These are phyloP conservation scores for Phalloptychus januarius DNA, from an alignment of 2,797 vertebrate species.

Conservation along the genomic window DNA sequence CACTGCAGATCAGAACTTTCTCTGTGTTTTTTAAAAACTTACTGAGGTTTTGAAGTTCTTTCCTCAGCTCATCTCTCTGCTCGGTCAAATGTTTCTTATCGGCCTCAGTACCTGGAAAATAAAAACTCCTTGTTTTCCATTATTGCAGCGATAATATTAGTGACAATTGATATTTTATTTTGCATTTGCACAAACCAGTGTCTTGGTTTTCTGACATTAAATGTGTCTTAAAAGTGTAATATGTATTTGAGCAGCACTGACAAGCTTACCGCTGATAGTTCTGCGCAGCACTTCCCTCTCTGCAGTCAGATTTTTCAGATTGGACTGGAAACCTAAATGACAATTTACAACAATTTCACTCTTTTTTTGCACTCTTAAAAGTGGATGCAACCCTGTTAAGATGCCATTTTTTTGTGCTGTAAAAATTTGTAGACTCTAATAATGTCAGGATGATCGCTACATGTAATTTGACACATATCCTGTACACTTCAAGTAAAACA, in stretches of 20 bases:
- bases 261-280: background rate
- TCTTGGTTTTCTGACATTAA: background rate
- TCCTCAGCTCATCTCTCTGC: background rate
- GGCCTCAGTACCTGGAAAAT: background rate
- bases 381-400: background rate
- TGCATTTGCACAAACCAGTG: background rate
- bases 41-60: background rate
- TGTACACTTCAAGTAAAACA: background rate
- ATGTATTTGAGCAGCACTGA: background rate
- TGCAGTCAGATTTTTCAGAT: background rate
- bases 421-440: background rate
- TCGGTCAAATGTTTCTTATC: background rate
- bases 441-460: background rate
- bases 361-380: background rate
- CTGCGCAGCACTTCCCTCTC: background rate
- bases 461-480: background rate
- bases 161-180: background rate
- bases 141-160: background rate
- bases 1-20: background rate
- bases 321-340: background rate
- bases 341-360: background rate
- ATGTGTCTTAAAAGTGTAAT: background rate
- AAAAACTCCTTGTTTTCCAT: background rate
- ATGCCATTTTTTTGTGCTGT: background rate
- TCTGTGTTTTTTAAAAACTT: background rate